Conservation (phyloP, 1,140 invertebrate genomes). For the Pseudomyrmex flavicornis region DNA sequence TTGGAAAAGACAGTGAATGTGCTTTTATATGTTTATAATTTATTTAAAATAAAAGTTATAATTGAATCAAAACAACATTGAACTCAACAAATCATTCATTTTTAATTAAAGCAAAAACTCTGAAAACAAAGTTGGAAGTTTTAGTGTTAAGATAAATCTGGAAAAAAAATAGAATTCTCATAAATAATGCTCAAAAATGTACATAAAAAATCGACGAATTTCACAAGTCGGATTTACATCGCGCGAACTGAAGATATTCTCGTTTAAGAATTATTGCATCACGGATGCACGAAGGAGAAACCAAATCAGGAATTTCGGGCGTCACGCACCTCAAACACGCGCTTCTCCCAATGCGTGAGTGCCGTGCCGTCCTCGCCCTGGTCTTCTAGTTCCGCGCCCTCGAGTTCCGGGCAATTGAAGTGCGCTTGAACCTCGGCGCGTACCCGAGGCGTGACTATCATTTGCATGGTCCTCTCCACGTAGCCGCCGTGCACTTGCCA, state of each 20-base stretch:
- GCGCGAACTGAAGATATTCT: not conserved
- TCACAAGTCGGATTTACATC: no score
- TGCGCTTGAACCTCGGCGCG: constrained; percentile 94
- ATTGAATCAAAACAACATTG: no score
- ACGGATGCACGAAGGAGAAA: not conserved
- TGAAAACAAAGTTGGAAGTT: no score
- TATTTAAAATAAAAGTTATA: no score
- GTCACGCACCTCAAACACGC: constrained; percentile 94
- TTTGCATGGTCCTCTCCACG: constrained; percentile 91
- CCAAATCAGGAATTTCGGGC: not conserved
- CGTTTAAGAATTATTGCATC: not conserved
- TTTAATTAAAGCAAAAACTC: no score
- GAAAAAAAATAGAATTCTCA: no score
- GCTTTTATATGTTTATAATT: no score
- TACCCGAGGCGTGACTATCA: constrained; percentile 97
- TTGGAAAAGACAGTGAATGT: no score
- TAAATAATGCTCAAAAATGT: no score
- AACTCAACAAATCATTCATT: no score
- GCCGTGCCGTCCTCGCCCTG: constrained; percentile 98
- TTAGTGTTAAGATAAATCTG: no score
- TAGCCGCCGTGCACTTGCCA: constrained; percentile 94
- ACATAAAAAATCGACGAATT: no score
- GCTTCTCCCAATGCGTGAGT: constrained; percentile 99
- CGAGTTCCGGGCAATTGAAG: constrained; percentile 95
- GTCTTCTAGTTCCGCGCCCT: constrained; percentile 99